Conservation (phyloP, 2,113 vertebrate species). For the Morone chrysops region DNA sequence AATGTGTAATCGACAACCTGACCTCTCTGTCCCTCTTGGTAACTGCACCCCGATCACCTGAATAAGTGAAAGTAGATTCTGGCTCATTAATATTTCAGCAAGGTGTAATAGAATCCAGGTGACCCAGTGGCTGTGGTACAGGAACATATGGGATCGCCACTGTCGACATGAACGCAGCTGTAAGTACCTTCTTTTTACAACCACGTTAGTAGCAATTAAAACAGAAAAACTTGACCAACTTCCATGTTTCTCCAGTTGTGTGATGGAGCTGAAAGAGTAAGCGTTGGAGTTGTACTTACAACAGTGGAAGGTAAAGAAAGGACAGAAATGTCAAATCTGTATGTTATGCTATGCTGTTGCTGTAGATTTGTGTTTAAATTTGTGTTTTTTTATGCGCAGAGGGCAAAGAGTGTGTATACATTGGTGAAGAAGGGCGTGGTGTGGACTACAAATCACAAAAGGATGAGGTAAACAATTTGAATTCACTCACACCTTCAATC, state of each 20-base stretch:
- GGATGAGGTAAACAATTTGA: constrained; percentile 57
- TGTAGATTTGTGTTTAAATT: neutral
- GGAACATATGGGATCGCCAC: constrained; percentile 14
- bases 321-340: neutral
- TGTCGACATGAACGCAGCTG: constrained; percentile 55
- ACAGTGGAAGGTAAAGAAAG: constrained; percentile 54
- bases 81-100: constrained; percentile 73
- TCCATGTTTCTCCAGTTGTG: constrained; percentile 32
- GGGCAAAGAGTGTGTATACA: constrained; percentile 23
- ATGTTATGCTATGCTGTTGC: neutral
- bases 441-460: constrained; percentile 62
- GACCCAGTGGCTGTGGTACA: neutral
- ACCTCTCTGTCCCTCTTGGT: constrained; percentile 22
- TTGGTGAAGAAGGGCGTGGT: constrained; percentile 54
- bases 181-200: constrained; percentile 62
- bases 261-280: constrained; percentile 48
- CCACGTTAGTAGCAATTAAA: neutral
- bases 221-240: neutral
- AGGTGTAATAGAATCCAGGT: constrained; percentile 65
- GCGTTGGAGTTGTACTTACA: constrained; percentile 67
- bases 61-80: constrained; percentile 65
- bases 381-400: constrained; percentile 23
- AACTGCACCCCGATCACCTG: constrained; percentile 37
- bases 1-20: neutral
- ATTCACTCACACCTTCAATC: neutral